Conservation (phyloP, 2,113 vertebrate genomes). For the Oncorhynchus kisutch region DNA sequence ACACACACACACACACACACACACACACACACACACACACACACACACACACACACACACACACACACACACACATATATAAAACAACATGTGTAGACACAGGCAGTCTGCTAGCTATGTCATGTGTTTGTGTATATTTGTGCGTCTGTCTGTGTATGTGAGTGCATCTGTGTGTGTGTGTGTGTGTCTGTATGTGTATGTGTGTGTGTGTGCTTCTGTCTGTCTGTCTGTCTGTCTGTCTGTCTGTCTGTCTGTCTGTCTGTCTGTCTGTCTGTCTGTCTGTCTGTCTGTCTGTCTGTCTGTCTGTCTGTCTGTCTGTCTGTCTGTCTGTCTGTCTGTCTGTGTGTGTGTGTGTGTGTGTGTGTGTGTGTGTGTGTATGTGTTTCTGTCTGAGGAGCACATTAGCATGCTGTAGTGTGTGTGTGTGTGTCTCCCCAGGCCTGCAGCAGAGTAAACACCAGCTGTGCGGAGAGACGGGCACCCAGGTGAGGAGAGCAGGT, state of each 20-base stretch:
- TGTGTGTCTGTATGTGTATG: background rate
- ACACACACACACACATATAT: background rate
- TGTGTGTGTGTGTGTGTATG: background rate
- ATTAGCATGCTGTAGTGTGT: conserved; percentile 11
- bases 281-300: too few relatives aligned
- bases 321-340: too few relatives aligned
- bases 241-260: too few relatives aligned
- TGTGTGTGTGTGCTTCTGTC: too few relatives aligned
- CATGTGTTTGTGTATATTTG: background rate
- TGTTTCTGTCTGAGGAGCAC: background rate
- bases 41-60: background rate
- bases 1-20: background rate
- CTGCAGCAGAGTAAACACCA: conserved; percentile 11
- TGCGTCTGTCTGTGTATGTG: too few relatives aligned
- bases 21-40: background rate
- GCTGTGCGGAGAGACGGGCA: conserved; percentile 2
- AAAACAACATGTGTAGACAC: background rate
- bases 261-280: too few relatives aligned
- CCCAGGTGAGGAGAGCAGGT: conserved; percentile 14
- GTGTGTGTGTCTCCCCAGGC: background rate
- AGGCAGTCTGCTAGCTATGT: background rate
- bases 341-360: background rate
- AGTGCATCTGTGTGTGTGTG: too few relatives aligned
- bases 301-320: background rate
- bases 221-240: too few relatives aligned